phyloP scores from a whole-genome alignment of 2,888 invertebrate species.

The Syrista parreyssii region DNA sequence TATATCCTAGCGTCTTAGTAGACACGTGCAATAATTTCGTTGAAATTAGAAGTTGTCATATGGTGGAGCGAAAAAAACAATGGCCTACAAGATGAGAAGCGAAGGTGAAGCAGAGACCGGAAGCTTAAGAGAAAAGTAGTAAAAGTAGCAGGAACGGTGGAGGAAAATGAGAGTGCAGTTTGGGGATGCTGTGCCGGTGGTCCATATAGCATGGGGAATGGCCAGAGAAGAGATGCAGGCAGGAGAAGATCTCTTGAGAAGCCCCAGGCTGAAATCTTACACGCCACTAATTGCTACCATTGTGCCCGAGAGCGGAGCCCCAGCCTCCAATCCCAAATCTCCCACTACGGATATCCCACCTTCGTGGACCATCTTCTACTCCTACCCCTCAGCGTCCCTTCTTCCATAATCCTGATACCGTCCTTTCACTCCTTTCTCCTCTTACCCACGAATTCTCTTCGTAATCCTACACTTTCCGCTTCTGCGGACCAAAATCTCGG shows the following conservation, averaged over 20 bases:
- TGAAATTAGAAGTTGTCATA: background rate
- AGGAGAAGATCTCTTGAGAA: slow-evolving; percentile 11
- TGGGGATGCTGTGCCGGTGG: background rate
- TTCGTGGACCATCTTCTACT: background rate
- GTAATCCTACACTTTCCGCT: background rate
- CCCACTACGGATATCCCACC: background rate
- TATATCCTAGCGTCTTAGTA: background rate
- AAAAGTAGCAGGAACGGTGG: background rate
- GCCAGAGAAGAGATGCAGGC: background rate
- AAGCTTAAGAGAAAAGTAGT: background rate
- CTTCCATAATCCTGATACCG: background rate
- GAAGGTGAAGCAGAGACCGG: background rate
- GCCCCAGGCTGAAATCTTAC: slow-evolving; percentile 38
- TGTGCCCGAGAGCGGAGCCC: slow-evolving; percentile 34
- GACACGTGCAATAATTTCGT: background rate
- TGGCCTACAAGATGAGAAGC: background rate
- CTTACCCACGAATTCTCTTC: too few relatives aligned
- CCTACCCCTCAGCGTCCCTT: background rate
- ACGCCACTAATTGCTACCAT: slow-evolving; percentile 48
- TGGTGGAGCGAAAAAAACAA: background rate
- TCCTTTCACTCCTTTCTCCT: too few relatives aligned
- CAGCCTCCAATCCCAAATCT: slow-evolving; percentile 1
- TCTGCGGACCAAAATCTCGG: background rate
- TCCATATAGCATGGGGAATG: background rate
- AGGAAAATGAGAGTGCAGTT: background rate